These are phyloP conservation scores for Salvelinus alpinus DNA, from an alignment of 2,113 vertebrate species.

Conservation along the genomic window DNA sequence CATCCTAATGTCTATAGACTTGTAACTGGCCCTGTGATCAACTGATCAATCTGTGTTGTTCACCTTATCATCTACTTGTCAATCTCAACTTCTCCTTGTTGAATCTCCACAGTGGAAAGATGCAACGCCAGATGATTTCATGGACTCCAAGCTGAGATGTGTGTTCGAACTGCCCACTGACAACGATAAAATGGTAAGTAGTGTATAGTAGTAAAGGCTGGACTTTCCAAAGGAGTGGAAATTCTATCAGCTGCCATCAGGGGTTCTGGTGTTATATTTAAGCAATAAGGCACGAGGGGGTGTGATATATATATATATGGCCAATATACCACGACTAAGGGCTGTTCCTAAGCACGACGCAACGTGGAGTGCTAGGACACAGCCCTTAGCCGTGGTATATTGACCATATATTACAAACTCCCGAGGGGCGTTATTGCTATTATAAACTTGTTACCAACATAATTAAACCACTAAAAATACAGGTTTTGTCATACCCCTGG, in stretches of 20 bases:
- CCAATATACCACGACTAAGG: too few relatives aligned
- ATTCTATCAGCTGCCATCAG: background rate
- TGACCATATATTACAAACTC: too few relatives aligned
- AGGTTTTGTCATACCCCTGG: too few relatives aligned
- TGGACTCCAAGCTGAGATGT: slow-evolving; percentile 92
- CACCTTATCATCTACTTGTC: background rate
- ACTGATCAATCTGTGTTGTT: background rate
- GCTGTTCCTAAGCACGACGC: too few relatives aligned
- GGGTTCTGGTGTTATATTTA: background rate
- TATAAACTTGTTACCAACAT: too few relatives aligned
- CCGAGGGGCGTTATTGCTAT: too few relatives aligned
- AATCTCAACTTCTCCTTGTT: slow-evolving; percentile 2
- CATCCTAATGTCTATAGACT: too few relatives aligned
- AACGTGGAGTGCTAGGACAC: too few relatives aligned
- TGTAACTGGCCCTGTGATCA: background rate
- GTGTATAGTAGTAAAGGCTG: background rate
- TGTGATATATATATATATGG: too few relatives aligned
- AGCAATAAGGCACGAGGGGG: too few relatives aligned
- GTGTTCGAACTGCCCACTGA: slow-evolving; percentile 89
- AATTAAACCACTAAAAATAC: too few relatives aligned
- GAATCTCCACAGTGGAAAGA: slow-evolving; percentile 82
- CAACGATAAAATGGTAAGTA: slow-evolving; percentile 86
- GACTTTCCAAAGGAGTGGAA: background rate
- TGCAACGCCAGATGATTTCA: slow-evolving; percentile 87
- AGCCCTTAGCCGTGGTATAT: too few relatives aligned